phyloP scores from a whole-genome alignment of 2,797 vertebrate species.

The Zenarchopterus dispar region DNA sequence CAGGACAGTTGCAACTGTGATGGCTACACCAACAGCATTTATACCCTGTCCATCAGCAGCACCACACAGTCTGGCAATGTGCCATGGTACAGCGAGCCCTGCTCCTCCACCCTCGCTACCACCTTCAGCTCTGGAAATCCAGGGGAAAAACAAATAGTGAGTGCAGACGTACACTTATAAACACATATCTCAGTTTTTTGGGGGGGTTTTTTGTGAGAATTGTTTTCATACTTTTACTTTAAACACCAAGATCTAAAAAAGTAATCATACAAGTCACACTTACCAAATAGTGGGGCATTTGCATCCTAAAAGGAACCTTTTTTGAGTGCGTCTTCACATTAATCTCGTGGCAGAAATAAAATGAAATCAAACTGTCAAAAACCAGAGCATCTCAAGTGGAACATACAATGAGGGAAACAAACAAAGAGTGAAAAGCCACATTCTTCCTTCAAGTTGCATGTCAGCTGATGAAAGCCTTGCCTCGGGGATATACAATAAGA shows the following conservation, averaged over 20 bases:
- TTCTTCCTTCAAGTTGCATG: slow-evolving; percentile 57
- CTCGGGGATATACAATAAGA: slow-evolving; percentile 53
- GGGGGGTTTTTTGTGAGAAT: too few relatives aligned
- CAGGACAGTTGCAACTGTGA: slow-evolving; percentile 99
- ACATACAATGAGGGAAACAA: slow-evolving; percentile 48
- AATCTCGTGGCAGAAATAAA: slow-evolving; percentile 13
- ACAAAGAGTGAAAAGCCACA: slow-evolving; percentile 56
- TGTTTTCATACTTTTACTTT: slow-evolving; percentile 21
- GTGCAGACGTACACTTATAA: slow-evolving; percentile 61
- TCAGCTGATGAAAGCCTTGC: slow-evolving; percentile 62
- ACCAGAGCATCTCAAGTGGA: slow-evolving; percentile 45
- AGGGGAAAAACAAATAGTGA: slow-evolving; percentile 96
- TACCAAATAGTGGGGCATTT: background rate
- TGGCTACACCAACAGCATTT: slow-evolving; percentile 99
- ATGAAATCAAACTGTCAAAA: slow-evolving; percentile 41
- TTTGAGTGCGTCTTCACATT: slow-evolving; percentile 3
- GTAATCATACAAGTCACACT: slow-evolving; percentile 11
- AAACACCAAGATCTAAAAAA: slow-evolving; percentile 39
- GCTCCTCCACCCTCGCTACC: slow-evolving; percentile 95
- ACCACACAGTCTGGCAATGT: slow-evolving; percentile 93
- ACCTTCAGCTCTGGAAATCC: slow-evolving; percentile 97
- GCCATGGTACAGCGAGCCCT: slow-evolving; percentile 99
- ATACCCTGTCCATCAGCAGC: slow-evolving; percentile 98
- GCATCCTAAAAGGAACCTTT: slow-evolving; percentile 8
- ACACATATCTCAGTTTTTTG: slow-evolving; percentile 13